Evolutionary conservation across 2,113 vertebrate genomes (phyloP), one percentile per base, ranked within the genome.

Genomic region (Pheucticus melanocephalus): DNA sequence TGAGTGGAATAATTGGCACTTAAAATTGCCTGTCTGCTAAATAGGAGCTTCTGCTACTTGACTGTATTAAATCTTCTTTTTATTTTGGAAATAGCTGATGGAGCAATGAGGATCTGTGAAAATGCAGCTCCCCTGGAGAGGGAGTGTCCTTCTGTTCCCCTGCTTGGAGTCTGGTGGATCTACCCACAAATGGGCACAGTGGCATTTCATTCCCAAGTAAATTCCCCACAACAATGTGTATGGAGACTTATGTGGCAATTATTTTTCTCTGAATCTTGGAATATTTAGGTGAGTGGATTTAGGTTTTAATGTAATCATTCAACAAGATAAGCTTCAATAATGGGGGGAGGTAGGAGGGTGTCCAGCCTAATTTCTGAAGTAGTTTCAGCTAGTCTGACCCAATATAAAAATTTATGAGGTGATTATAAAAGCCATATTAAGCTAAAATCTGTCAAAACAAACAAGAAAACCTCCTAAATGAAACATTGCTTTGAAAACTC

Each of bases 111-210:
- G 40, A 37, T 84, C 35, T 75, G 65, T 3, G 9, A 63, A 87
- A 89, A 75, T 15, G 11, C 19, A 75, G 0, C 12, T 75, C 6
- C 12, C 13, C 64, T 63, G 40, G 45, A n/a, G 60, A 45, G 23
- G 1, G 4, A 8, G 1, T 50, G 5, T 80, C 1, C 0, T 35
- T 51, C 27, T 53, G 4, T n/a, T 25, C 20, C 8, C 12, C 17
- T 50, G 40, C 84, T 78, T 1, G 1, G 82, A 51, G 48, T 23
- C 78, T 81, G 88, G 23, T 83, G 64, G 65, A 4, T 75, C 25
- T 48, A 11, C 48, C 47, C 47, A 18, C n/a, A 53, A 39, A 37
- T 65, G 31, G 79, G 56, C n/a, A 28, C 23, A 8, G 48, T 14
- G 31, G 28, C 25, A 33, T 83, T 90, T 75, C 7, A 9, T 75